These are phyloP conservation scores for Tetramorium simillimum DNA, from an alignment of 1,140 invertebrate species.

Conservation along the genomic window DNA sequence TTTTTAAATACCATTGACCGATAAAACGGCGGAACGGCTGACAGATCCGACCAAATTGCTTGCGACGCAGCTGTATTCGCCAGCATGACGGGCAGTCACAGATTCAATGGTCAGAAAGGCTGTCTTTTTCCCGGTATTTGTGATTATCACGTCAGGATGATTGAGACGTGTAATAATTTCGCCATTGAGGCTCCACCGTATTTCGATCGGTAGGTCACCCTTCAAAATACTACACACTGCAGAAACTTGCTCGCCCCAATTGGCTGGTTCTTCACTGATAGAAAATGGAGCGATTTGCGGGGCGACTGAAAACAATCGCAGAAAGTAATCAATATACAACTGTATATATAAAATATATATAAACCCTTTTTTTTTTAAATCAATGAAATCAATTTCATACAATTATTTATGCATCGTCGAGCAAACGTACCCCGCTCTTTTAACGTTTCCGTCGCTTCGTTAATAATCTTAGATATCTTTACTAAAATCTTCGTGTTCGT, in stretches of 20 bases:
- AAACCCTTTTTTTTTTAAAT: background rate
- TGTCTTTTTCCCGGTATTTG: constrained; percentile 89
- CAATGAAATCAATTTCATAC: background rate
- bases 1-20: constrained; percentile 89
- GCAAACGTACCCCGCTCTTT: constrained; percentile 10
- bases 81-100: constrained; percentile 89
- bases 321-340: constrained; percentile 28
- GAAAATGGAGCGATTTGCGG: constrained; percentile 90
- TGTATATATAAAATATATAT: background rate
- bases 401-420: background rate
- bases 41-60: constrained; percentile 90
- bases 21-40: constrained; percentile 88
- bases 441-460: background rate
- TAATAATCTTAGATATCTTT: background rate
- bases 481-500: background rate
- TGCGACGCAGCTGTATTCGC: constrained; percentile 92
- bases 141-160: constrained; percentile 89
- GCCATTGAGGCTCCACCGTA: constrained; percentile 91
- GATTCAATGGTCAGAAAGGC: constrained; percentile 91
- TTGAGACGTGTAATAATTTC: constrained; percentile 85
- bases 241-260: constrained; percentile 81
- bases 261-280: constrained; percentile 87
- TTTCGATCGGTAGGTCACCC: constrained; percentile 90
- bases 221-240: constrained; percentile 90
- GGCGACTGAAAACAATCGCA: constrained; percentile 83